Evolutionary conservation across 2,797 vertebrate genomes (phyloP).

Genomic region (Oryzias dopingdopingensis): DNA sequence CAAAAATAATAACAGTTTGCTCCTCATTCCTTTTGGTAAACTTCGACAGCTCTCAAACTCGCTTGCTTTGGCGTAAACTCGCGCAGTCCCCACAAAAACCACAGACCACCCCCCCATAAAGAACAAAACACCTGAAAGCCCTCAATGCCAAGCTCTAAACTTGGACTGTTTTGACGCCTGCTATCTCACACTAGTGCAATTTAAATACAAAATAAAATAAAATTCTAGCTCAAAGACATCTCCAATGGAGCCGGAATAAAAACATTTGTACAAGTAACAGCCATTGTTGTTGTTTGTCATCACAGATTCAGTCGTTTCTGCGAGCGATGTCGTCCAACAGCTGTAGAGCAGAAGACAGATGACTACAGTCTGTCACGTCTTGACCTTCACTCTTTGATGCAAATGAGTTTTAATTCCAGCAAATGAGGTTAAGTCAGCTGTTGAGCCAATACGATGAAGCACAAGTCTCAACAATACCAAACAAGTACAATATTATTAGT

Average conservation of each 20-base stretch:
- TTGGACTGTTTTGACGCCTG: slow-evolving; percentile 62
- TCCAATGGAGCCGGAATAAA: slow-evolving; percentile 20
- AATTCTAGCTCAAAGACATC: slow-evolving; percentile 11
- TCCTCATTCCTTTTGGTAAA: slow-evolving; percentile 9
- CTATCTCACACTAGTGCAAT: slow-evolving; percentile 47
- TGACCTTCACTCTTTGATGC: slow-evolving; percentile 42
- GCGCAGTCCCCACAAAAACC: slow-evolving; percentile 54
- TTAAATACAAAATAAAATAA: slow-evolving; percentile 17
- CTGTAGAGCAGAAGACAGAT: slow-evolving; percentile 41
- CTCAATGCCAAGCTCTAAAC: slow-evolving; percentile 33
- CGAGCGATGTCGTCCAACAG: slow-evolving; percentile 57
- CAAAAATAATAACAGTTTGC: slow-evolving; percentile 25
- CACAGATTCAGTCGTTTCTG: slow-evolving; percentile 35
- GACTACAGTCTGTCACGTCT: slow-evolving; percentile 54
- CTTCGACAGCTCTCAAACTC: slow-evolving; percentile 45
- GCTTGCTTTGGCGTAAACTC: slow-evolving; percentile 52
- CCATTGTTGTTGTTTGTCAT: slow-evolving; percentile 30
- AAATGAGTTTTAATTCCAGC: slow-evolving; percentile 59
- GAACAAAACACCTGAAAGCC: slow-evolving; percentile 27
- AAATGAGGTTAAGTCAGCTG: slow-evolving; percentile 59
- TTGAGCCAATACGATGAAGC: slow-evolving; percentile 58
- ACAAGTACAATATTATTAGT: slow-evolving; percentile 55
- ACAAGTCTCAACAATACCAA: slow-evolving; percentile 62
- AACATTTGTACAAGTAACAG: slow-evolving; percentile 34
- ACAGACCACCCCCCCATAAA: slow-evolving; percentile 20